Evolutionary conservation across 2,113 vertebrate species (phyloP).

Genomic region (Dromaius novaehollandiae): DNA sequence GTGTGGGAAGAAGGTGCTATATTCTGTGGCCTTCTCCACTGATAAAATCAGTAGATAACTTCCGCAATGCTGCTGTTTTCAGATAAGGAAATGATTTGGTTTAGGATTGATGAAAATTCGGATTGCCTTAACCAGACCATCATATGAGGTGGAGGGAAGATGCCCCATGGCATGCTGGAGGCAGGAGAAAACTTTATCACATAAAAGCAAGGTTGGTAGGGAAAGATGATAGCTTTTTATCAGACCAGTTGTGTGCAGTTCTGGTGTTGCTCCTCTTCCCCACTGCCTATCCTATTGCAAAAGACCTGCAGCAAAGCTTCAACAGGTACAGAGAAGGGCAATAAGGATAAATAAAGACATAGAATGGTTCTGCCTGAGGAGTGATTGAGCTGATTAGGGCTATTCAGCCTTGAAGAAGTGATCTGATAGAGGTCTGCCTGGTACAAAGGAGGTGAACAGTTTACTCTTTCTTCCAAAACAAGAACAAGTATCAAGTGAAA

Average conservation of each 20-base stretch:
- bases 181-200: not conserved
- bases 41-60: too few species aligned
- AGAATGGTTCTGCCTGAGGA: not conserved
- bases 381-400: not conserved
- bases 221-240: not conserved
- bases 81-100: too few species aligned
- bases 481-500: not conserved
- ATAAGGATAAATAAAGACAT: not conserved
- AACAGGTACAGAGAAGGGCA: not conserved
- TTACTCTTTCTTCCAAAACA: not conserved
- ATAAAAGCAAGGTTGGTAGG: not conserved
- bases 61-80: too few species aligned
- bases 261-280: not conserved
- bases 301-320: not conserved
- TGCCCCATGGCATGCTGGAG: not conserved
- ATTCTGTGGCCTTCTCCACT: not conserved
- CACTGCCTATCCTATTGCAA: fast-evolving
- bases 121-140: not conserved
- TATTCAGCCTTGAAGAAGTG: not conserved
- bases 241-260: not conserved
- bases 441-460: not conserved
- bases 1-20: not conserved
- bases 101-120: not conserved
- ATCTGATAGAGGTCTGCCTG: not conserved
- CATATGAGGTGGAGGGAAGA: not conserved